Evolutionary conservation across 2,113 vertebrate genomes (phyloP).

Genomic region (Leiothrix lutea): DNA sequence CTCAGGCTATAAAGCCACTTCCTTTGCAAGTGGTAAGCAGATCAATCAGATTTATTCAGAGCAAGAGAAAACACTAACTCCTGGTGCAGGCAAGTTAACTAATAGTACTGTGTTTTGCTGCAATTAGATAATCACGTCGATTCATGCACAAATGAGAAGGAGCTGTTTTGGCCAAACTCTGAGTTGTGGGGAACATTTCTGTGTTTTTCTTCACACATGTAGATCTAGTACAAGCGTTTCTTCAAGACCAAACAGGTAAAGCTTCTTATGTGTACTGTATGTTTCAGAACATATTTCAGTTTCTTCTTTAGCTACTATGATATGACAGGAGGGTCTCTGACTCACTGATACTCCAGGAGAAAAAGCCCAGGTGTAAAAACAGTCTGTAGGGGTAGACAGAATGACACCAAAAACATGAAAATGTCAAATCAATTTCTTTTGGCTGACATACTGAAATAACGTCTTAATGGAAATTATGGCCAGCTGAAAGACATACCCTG

Average conservation of each 20-base stretch:
- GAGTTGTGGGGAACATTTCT: background rate
- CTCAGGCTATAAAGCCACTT: background rate
- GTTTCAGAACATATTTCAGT: background rate
- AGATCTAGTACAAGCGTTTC: background rate
- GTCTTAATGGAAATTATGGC: background rate
- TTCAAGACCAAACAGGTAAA: background rate
- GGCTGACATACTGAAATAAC: background rate
- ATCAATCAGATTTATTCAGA: background rate
- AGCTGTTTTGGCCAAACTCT: background rate
- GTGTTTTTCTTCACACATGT: background rate
- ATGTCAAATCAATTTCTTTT: background rate
- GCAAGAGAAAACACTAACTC: background rate
- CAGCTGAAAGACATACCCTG: background rate
- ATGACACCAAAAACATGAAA: background rate
- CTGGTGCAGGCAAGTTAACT: background rate
- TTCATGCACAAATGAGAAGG: background rate
- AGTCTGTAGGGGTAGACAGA: background rate
- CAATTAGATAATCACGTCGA: background rate
- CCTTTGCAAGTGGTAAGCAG: background rate
- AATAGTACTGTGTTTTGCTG: background rate
- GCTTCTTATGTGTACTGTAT: background rate
- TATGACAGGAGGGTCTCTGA: background rate
- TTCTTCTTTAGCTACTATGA: background rate
- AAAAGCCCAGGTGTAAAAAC: background rate
- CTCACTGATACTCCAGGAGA: background rate